Percentiles rank a stretch among this genome's conserved stretches.
These are phyloP conservation scores for Andrena hattorfiana DNA, from an alignment of 2,888 invertebrate genomes.

Conservation along the genomic window DNA sequence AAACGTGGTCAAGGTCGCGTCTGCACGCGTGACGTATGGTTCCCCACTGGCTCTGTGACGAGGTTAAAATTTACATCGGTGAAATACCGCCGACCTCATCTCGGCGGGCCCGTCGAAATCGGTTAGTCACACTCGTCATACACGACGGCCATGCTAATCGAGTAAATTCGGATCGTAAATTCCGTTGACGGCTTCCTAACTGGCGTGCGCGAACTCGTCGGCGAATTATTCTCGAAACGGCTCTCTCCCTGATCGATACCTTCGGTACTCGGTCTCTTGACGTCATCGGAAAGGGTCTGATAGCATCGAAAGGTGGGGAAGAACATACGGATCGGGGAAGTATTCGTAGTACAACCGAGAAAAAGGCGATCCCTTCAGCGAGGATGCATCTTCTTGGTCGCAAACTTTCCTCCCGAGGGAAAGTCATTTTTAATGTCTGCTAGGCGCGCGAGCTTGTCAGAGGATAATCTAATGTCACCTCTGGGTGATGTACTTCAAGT, in stretches of 20 bases:
- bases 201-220: constrained; percentile 5
- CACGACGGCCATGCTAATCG: constrained; percentile 59
- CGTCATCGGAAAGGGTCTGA: not conserved
- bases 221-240: not conserved
- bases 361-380: no score
- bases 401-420: no score
- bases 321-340: no score
- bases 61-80: constrained; percentile 71
- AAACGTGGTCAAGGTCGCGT: constrained; percentile 72
- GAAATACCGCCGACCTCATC: constrained; percentile 66
- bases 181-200: constrained; percentile 49
- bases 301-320: no score
- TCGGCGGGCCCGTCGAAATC: constrained; percentile 66
- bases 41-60: constrained; percentile 43
- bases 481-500: no score
- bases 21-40: constrained; percentile 61
- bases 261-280: not conserved
- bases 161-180: constrained; percentile 63
- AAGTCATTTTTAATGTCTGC: no score
- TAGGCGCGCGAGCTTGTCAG: no score
- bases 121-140: constrained; percentile 76
- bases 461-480: no score
- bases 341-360: no score
- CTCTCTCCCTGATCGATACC: not conserved
- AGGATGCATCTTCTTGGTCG: no score